These are phyloP conservation scores for Ganaspis brasiliensis DNA, from an alignment of 2,888 invertebrate species.

Conservation along the genomic window DNA sequence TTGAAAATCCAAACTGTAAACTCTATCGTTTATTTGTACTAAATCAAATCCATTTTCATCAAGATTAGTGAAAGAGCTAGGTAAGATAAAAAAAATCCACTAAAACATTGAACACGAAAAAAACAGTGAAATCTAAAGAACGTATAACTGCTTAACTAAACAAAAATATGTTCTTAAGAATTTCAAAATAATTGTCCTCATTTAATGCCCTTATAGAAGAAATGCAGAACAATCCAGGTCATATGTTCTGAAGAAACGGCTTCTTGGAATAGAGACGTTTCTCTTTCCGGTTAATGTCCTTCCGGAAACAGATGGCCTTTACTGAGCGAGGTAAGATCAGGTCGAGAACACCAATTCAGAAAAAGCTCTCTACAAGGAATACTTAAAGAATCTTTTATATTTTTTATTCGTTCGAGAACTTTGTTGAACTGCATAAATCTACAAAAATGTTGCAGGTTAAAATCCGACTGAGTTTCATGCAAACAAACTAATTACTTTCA, in stretches of 20 bases:
- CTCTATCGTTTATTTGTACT: no score
- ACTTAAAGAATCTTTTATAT: background rate
- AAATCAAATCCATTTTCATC: no score
- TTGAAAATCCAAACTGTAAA: no score
- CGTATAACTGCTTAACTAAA: background rate
- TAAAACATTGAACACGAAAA: no score
- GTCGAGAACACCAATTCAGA: conserved; percentile 22
- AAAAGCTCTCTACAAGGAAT: conserved; percentile 17
- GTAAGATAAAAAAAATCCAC: no score
- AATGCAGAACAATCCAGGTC: conserved; percentile 23
- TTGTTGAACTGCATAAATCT: background rate
- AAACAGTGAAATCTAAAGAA: no score
- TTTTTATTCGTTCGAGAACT: background rate
- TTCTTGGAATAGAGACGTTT: conserved; percentile 11
- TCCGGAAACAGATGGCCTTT: conserved; percentile 40
- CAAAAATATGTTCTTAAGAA: background rate
- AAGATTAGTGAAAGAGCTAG: no score
- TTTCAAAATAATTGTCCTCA: background rate
- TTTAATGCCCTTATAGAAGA: background rate
- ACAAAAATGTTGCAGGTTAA: background rate
- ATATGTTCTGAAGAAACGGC: conserved; percentile 1
- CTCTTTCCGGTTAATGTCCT: conserved; percentile 32
- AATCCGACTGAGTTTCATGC: no score
- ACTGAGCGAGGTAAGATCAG: conserved; percentile 35
- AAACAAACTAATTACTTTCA: no score